Evolutionary conservation across 2,113 vertebrate species (phyloP).

Genomic region (Riparia riparia): DNA sequence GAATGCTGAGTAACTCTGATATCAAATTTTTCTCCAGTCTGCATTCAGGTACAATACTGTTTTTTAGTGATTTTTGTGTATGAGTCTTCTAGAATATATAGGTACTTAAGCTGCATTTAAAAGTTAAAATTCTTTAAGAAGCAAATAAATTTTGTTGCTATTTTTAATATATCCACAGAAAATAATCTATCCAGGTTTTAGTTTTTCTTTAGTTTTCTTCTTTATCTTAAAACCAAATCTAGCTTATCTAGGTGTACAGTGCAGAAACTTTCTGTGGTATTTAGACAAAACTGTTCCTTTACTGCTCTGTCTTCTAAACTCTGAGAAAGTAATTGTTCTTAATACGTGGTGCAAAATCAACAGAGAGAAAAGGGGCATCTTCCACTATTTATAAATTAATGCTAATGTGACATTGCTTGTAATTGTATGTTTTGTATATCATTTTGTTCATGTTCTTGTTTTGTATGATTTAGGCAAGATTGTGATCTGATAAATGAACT

Average conservation of each 20-base stretch:
- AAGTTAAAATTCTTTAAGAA: not conserved
- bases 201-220: not conserved
- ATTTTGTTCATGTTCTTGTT: not conserved
- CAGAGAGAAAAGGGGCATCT: not conserved
- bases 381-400: not conserved
- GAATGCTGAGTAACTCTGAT: not conserved
- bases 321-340: not conserved
- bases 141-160: not conserved
- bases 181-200: not conserved
- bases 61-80: not conserved
- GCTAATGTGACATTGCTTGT: not conserved
- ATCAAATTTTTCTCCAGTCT: not conserved
- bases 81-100: not conserved
- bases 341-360: not conserved
- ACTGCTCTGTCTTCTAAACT: not conserved
- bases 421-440: not conserved
- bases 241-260: not conserved
- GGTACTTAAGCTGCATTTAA: not conserved
- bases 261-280: not conserved
- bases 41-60: not conserved
- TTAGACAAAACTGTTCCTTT: not conserved
- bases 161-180: not conserved
- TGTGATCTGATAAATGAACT: slow-evolving; percentile 84
- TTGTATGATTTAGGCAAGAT: slow-evolving; percentile 70
- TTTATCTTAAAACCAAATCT: not conserved